Conservation (phyloP, 2,888 invertebrate species). For the Ormia ochracea region DNA sequence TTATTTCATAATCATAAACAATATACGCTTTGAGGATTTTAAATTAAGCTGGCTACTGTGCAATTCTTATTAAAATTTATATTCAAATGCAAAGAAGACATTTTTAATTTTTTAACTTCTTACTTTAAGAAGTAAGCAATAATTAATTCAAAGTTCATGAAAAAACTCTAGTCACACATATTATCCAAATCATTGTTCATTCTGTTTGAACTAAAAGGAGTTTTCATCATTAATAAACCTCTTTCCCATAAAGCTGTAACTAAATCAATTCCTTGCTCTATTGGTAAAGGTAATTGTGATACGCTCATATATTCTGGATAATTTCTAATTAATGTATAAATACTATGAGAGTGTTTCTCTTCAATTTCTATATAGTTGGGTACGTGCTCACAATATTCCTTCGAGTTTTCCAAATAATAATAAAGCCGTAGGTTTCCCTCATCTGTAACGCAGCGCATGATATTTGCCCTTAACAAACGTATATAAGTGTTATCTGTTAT, state of each 20-base stretch:
- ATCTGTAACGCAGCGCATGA: conserved; percentile 82
- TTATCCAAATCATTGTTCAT: too few relatives aligned
- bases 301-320: conserved; percentile 89
- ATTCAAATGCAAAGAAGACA: too few relatives aligned
- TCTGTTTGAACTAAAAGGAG: conserved; percentile 68
- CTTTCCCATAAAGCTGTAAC: conserved; percentile 89
- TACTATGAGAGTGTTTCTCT: conserved; percentile 81
- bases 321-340: conserved; percentile 83
- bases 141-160: too few relatives aligned
- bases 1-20: too few relatives aligned
- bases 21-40: too few relatives aligned
- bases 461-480: conserved; percentile 79
- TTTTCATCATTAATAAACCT: conserved; percentile 85
- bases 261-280: conserved; percentile 82
- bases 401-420: conserved; percentile 89
- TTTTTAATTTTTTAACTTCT: too few relatives aligned
- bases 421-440: conserved; percentile 82
- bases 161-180: too few relatives aligned
- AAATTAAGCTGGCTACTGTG: too few relatives aligned
- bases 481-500: conserved; percentile 79
- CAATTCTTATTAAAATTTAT: too few relatives aligned
- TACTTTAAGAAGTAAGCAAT: too few relatives aligned
- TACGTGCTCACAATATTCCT: conserved; percentile 90
- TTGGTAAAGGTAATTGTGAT: conserved; percentile 83
- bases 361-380: conserved; percentile 86